Evolutionary conservation across 2,113 vertebrate genomes (phyloP), one percentile per base, ranked within the genome.

Genomic region (Asarcornis scutulata): DNA sequence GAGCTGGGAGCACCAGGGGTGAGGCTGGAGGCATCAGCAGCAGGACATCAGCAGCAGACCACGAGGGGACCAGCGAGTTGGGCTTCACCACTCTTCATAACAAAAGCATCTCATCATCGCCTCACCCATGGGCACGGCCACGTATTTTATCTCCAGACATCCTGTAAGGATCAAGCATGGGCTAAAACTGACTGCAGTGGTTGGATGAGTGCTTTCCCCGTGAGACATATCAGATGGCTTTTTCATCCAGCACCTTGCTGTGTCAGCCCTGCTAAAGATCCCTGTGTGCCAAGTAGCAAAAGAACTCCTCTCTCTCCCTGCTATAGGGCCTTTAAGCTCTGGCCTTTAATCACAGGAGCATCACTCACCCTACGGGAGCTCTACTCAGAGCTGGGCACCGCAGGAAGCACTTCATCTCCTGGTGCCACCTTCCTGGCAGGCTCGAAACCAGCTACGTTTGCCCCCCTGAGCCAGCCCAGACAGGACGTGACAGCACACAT

Each of bases 371-470:
- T 48, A 48, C 20, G 46, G 46, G 46, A 48, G 46, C 20, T 48
- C 46, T 48, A 48, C 46, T 48, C 46, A 48, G 46, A 48, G 46
- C 46, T 21, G 46, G 29, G 52, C 69, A 16, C 31, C 0, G 0
- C 1, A 15, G 55, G 66, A 66, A 53, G 18, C 13, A 16, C 23
- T 80, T 59, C 15, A 21, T 48, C 63, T 56, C 40, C 0, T 3
- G 13, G 32, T 34, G 12, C 3, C 32, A 2, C 10, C 5, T 34
- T 56, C 0, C 0, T 17, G 48, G 64, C 0, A 1, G 62, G 42
- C 31, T 76, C 48, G 38, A 63, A 59, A 48, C 7, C 32, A 34
- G 32, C 38, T 55, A 15, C 13, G 9, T 0, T 38, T 21, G 46
- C 55, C 42, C 32, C 31, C 20, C 66, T 0, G 0, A 72, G 56